phyloP scores from a whole-genome alignment of 2,888 invertebrate genomes.

The Dynastes tityus region DNA sequence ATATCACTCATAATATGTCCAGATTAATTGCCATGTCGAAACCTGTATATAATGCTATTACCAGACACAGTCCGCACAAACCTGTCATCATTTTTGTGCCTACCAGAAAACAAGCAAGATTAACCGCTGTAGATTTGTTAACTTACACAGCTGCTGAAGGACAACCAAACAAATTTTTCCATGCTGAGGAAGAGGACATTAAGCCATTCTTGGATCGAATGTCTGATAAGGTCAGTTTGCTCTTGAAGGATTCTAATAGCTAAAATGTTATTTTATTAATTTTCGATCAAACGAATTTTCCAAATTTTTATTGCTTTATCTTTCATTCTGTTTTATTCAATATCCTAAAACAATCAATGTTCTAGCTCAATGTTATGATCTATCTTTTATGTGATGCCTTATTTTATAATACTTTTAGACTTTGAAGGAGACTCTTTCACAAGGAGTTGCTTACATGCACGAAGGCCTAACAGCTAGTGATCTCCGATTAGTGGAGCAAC shows the following conservation, averaged over 20 bases:
- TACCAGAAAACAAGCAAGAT: slow-evolving; percentile 89
- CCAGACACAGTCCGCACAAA: slow-evolving; percentile 86
- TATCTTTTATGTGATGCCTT: slow-evolving; percentile 8
- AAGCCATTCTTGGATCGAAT: slow-evolving; percentile 91
- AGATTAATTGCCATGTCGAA: slow-evolving; percentile 98
- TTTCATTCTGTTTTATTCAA: no score
- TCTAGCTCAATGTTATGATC: no score
- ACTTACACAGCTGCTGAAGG: slow-evolving; percentile 95
- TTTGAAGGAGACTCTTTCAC: slow-evolving; percentile 91
- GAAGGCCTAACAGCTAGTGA: slow-evolving; percentile 92
- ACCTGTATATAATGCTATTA: slow-evolving; percentile 94
- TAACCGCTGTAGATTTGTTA: slow-evolving; percentile 96
- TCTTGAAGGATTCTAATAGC: no score
- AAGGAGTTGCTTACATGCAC: slow-evolving; percentile 98
- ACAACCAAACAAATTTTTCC: slow-evolving; percentile 90
- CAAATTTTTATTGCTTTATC: no score
- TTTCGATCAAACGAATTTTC: no score
- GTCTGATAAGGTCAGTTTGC: slow-evolving; percentile 81
- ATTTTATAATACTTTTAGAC: slow-evolving; percentile 72
- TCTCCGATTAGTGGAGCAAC: slow-evolving; percentile 91
- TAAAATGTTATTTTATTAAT: no score
- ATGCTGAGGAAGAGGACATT: slow-evolving; percentile 89
- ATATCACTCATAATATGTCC: slow-evolving; percentile 97
- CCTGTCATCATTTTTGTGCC: slow-evolving; percentile 95
- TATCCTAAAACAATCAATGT: no score